These are phyloP conservation scores for Philotrypesis tridentata DNA, from an alignment of 1,140 invertebrate species.

Conservation along the genomic window DNA sequence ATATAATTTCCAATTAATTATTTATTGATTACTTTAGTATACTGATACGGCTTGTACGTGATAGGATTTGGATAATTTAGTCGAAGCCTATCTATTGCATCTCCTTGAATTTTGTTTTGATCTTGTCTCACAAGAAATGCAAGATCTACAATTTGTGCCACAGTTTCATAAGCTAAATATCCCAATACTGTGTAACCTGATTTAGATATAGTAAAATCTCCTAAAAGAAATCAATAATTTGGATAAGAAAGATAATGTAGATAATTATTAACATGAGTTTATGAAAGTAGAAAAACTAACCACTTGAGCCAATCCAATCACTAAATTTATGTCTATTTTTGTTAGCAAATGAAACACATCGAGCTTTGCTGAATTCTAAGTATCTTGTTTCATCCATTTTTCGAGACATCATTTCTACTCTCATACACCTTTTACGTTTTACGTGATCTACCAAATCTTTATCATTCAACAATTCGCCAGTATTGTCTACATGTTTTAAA, in stretches of 20 bases:
- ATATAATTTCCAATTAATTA: constrained; percentile 1
- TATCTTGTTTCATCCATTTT: constrained; percentile 69
- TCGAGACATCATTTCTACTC: constrained; percentile 67
- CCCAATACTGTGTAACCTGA: constrained; percentile 75
- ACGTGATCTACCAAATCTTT: constrained; percentile 61
- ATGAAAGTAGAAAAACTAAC: constrained; percentile 52
- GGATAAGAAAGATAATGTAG: neutral
- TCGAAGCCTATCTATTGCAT: constrained; percentile 72
- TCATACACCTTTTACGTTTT: constrained; percentile 66
- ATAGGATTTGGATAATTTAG: constrained; percentile 69
- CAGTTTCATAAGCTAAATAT: constrained; percentile 81
- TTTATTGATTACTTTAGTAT: constrained; percentile 61
- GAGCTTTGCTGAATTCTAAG: constrained; percentile 72
- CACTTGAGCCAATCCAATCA: constrained; percentile 73
- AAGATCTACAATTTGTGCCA: constrained; percentile 80
- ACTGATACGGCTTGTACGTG: constrained; percentile 70
- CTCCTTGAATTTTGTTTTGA: constrained; percentile 71
- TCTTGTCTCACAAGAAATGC: constrained; percentile 79
- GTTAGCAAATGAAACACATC: constrained; percentile 72
- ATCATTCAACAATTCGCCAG: constrained; percentile 65
- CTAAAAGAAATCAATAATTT: constrained; percentile 58
- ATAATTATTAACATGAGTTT: neutral
- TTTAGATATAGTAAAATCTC: constrained; percentile 73
- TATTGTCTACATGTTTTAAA: constrained; percentile 65
- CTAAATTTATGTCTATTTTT: constrained; percentile 72